phyloP scores from a whole-genome alignment of 2,797 vertebrate genomes.

The Paramormyrops hopkinsi region DNA sequence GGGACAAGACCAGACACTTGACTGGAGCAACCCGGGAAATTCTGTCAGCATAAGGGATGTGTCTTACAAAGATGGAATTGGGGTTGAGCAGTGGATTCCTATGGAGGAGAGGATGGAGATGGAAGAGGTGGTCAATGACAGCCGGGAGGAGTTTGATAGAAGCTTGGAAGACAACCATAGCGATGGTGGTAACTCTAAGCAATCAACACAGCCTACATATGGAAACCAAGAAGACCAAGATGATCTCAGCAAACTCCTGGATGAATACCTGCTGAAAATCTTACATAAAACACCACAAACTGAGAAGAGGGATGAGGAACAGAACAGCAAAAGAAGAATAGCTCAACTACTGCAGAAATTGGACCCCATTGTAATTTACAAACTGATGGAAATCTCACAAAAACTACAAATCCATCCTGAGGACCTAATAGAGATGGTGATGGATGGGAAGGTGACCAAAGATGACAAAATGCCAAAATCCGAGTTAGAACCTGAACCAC shows the following conservation, averaged over 20 bases:
- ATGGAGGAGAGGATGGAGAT: slow-evolving; percentile 82
- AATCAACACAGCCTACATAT: slow-evolving; percentile 53
- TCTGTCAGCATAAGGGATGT: slow-evolving; percentile 72
- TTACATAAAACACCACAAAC: slow-evolving; percentile 64
- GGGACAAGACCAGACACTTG: slow-evolving; percentile 71
- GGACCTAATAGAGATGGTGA: slow-evolving; percentile 81
- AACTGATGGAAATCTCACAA: slow-evolving; percentile 81
- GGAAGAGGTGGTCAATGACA: slow-evolving; percentile 83
- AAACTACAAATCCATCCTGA: slow-evolving; percentile 85
- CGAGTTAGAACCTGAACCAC: slow-evolving; percentile 54
- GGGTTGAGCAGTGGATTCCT: slow-evolving; percentile 79
- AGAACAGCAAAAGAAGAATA: slow-evolving; percentile 62
- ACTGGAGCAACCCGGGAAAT: slow-evolving; percentile 68
- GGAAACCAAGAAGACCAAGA: slow-evolving; percentile 61
- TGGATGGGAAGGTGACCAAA: slow-evolving; percentile 65
- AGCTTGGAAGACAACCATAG: slow-evolving; percentile 56
- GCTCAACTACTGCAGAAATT: slow-evolving; percentile 55
- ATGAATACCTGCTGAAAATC: slow-evolving; percentile 77
- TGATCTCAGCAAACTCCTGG: slow-evolving; percentile 71
- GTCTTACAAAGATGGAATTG: slow-evolving; percentile 75
- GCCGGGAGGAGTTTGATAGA: slow-evolving; percentile 64
- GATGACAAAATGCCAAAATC: slow-evolving; percentile 62
- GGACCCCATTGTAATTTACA: slow-evolving; percentile 72
- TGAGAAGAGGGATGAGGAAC: slow-evolving; percentile 46
- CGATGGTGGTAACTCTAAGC: slow-evolving; percentile 57